These are phyloP conservation scores for Barnardius zonarius DNA, from an alignment of 2,113 vertebrate species.

Conservation along the genomic window DNA sequence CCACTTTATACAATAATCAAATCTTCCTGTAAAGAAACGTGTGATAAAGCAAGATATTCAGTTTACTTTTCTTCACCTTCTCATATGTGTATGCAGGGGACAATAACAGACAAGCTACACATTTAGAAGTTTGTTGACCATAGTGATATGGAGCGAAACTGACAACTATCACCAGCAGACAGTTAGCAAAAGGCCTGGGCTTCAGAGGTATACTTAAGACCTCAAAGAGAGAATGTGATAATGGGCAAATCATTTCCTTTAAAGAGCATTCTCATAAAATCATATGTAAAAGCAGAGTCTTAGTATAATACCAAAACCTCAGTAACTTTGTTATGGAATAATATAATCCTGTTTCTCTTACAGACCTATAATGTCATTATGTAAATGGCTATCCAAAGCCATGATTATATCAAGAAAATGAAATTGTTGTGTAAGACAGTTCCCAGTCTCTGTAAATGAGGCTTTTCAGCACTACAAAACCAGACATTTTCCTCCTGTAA, in stretches of 20 bases:
- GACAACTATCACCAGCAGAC: not conserved
- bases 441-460: slow-evolving; percentile 7
- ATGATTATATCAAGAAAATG: slow-evolving; percentile 42
- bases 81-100: not conserved
- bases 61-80: not conserved
- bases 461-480: not conserved
- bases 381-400: slow-evolving; percentile 32
- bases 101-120: not conserved
- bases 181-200: not conserved
- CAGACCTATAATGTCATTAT: slow-evolving; percentile 39
- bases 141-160: not conserved
- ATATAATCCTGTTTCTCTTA: slow-evolving; percentile 24
- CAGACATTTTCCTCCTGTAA: not conserved
- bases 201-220: not conserved
- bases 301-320: not conserved
- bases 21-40: not conserved
- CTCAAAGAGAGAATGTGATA: not conserved
- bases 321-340: slow-evolving; percentile 28
- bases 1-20: not conserved
- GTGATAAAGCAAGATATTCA: not conserved
- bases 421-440: slow-evolving; percentile 14
- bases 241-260: not conserved
- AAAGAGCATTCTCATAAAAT: not conserved
- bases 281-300: not conserved
- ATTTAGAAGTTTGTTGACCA: not conserved